Base-by-base conservation (phyloP, 2,888 invertebrate species). In the Steinernema hermaphroditum region DNA sequence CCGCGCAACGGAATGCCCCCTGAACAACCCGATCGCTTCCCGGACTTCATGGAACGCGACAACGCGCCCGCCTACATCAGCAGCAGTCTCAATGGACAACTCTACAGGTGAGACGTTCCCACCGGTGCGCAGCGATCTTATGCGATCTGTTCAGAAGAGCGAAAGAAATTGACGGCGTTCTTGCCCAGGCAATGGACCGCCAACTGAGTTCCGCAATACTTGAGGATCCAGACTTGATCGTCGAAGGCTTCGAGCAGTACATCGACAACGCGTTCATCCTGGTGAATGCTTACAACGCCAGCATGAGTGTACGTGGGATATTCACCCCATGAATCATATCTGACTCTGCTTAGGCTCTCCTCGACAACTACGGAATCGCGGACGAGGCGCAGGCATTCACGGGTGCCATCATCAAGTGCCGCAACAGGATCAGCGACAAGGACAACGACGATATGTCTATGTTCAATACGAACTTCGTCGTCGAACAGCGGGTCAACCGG, bases 381-480 rank as follows among this genome's bases (percentile, higher is more conserved):
- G 78, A 80, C 4, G 84, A 83, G 71, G 80, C 76, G 9, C 78
- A 81, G 57, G 46, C 84, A 44, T 73, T 84, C 57, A 78, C 80
- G 14, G 82, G 82, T 12, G 80, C 78, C 72, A 77, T 82, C 46
- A 34, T 75, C 8, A 78, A 79, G 14, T 77, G 80, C 73, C 70
- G 82, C 8, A 81, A 82, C 69, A 74, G 80, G 16, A 72, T 83
- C 24, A 76, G 78, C 1, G 82, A 81, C 57, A 78, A 77, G 54
- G 85, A 84, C 70, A 77, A 79, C 34, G 85, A 85, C 68, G 82
- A 85, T 62, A 54, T 86, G 83, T 78, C 79, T 22, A 81, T 81
- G 75, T 85, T 77, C 78, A 83, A 81, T 72, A 82, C 82, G 22
- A 76, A 75, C 24, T 50, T 68, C 32, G 46, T 73, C 14, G 27